These are phyloP conservation scores for Muntiacus reevesi DNA, from an alignment of 2,113 vertebrate species.

Conservation along the genomic window DNA sequence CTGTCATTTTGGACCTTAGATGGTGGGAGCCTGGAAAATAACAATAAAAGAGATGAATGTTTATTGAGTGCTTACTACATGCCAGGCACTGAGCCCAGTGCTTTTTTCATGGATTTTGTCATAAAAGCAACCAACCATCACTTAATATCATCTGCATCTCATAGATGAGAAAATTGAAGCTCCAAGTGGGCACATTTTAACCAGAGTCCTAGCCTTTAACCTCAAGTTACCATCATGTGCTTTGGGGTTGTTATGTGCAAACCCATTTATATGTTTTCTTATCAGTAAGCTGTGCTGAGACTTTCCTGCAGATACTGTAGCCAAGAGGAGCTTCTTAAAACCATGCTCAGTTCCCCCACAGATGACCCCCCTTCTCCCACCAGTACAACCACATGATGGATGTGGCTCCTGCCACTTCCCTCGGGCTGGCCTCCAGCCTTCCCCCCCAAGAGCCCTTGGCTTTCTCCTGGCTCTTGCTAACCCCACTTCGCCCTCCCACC, in stretches of 20 bases:
- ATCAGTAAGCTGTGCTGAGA: not conserved
- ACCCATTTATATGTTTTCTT: not conserved
- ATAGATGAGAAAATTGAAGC: not conserved
- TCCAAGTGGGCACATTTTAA: not conserved
- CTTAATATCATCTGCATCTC: not conserved
- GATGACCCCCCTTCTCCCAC: not conserved
- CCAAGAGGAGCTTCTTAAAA: not conserved
- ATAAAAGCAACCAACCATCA: not conserved
- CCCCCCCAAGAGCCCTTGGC: accelerated
- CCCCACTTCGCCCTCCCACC: too few species aligned
- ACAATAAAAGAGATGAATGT: not conserved
- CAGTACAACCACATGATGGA: accelerated
- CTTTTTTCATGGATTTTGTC: not conserved
- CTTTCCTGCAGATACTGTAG: too few species aligned
- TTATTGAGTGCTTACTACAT: not conserved
- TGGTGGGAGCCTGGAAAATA: not conserved
- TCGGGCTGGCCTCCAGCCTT: not conserved
- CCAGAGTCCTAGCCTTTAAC: not conserved
- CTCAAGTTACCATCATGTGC: not conserved
- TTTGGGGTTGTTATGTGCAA: not conserved
- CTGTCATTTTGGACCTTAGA: not conserved
- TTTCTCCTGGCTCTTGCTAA: not conserved
- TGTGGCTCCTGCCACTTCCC: not conserved
- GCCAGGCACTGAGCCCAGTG: not conserved
- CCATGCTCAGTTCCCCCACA: not conserved